phyloP scores from a whole-genome alignment of 1,140 invertebrate genomes.

The Drosophila melanogaster region DNA sequence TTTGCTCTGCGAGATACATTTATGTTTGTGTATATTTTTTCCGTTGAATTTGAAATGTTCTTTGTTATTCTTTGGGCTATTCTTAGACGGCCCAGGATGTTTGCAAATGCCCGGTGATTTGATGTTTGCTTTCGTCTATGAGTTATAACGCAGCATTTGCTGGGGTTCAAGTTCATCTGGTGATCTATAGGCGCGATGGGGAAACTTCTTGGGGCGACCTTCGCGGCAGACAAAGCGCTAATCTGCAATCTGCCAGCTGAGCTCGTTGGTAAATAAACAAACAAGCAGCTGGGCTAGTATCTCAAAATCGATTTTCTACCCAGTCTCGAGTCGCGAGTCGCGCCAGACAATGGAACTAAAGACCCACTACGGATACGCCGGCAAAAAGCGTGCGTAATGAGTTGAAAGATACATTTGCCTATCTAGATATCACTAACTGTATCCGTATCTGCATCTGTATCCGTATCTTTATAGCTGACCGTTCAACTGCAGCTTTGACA shows the following conservation, averaged over 20 bases:
- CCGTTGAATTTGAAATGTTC: slow-evolving; percentile 30
- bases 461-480: background rate
- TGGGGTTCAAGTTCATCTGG: slow-evolving; percentile 38
- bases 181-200: slow-evolving; percentile 6
- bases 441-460: slow-evolving; percentile 37
- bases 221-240: slow-evolving; percentile 34
- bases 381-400: slow-evolving; percentile 46
- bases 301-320: slow-evolving; percentile 39
- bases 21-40: slow-evolving; percentile 22
- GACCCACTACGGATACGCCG: slow-evolving; percentile 8
- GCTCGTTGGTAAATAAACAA: slow-evolving; percentile 36
- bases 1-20: slow-evolving; percentile 13
- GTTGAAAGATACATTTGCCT: slow-evolving; percentile 36
- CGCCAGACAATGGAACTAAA: slow-evolving; percentile 46
- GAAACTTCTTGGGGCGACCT: slow-evolving; percentile 36
- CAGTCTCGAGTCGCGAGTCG: slow-evolving; percentile 17
- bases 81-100: slow-evolving; percentile 45
- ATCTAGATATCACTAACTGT: slow-evolving; percentile 23
- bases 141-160: slow-evolving; percentile 53
- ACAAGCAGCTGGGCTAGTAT: slow-evolving; percentile 16
- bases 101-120: slow-evolving; percentile 35
- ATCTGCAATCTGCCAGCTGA: slow-evolving; percentile 43
- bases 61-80: slow-evolving; percentile 26
- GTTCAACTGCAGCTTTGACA: slow-evolving; percentile 15
- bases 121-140: slow-evolving; percentile 47